Evolutionary conservation across 2,113 vertebrate species (phyloP), one percentile per base, ranked within the genome.

Genomic region (Oncorhynchus clarkii): DNA sequence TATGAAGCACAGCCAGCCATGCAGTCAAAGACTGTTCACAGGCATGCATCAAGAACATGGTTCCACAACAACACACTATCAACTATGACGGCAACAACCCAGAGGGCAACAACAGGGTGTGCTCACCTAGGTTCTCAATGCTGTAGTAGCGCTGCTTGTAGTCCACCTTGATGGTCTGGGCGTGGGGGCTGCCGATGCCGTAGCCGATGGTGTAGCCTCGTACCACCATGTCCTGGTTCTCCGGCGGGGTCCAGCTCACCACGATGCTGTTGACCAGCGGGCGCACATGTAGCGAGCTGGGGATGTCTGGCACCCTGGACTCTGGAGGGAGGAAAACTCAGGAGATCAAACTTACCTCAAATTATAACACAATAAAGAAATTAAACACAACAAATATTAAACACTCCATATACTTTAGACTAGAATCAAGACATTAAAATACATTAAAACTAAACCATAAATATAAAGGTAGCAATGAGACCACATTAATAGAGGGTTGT

Each of bases 91-190:
- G 7, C 34, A 39, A 39, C 34, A 7, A 34, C 34, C 1, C 5
- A 6, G 39, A 39, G 39, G 39, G 2, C 39, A 9, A 39, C 39
- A 39, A 45, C 39, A 45, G 8, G 5, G 22, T 26, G 54, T 0
- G 29, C 1, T 34, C 16, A 99, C 98, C 95, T 4, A 99, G 89
- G 86, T 96, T 97, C 86, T 98, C 97, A 0, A 99, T 99, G 78
- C 96, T 98, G 89, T 96, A 99, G 80, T 99, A 99, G 82, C 97
- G 95, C 84, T 99, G 98, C 16, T 99, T 99, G 78, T 98, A 96
- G 92, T 99, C 97, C 87, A 99, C 96, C 78, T 96, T 97, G 90
- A 99, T 95, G 83, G 95, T 98, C 93, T 99, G 96, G 0, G 97
- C 95, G 0, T 99, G 97, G 8, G 98, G 98, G 59, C 96, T 99